These are phyloP conservation scores for Hippotragus niger DNA, from an alignment of 2,113 vertebrate species.

Conservation along the genomic window DNA sequence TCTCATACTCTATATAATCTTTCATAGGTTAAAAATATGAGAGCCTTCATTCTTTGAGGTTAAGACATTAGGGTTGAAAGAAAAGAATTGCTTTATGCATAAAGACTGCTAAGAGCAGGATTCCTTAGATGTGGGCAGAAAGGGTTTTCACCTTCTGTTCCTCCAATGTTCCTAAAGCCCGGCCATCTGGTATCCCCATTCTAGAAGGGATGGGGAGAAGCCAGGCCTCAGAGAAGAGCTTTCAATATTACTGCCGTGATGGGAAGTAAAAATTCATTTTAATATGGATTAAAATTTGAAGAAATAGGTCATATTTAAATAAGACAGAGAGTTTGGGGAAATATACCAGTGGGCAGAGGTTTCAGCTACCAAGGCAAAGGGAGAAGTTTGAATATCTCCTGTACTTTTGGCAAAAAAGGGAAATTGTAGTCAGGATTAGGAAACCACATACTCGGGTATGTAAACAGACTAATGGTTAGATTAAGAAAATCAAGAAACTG, in stretches of 20 bases:
- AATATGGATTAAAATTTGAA: background rate
- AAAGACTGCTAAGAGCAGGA: background rate
- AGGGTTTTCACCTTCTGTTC: background rate
- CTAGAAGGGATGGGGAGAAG: background rate
- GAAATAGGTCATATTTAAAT: background rate
- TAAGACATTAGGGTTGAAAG: background rate
- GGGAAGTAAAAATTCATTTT: background rate
- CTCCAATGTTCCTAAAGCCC: rapidly evolving
- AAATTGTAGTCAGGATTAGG: background rate
- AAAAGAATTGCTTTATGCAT: background rate
- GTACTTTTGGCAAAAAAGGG: background rate
- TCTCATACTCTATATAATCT: background rate
- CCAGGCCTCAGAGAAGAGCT: background rate
- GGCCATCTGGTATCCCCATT: too few species aligned
- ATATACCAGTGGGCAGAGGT: background rate
- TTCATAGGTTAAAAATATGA: background rate
- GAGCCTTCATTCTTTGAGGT: background rate
- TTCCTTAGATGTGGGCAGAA: background rate
- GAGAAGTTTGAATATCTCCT: background rate
- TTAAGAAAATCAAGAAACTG: slow-evolving; percentile 59
- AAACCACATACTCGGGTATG: background rate
- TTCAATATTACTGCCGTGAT: background rate
- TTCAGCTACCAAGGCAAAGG: background rate
- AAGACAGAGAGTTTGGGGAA: background rate
- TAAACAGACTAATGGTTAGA: background rate